Percentiles rank a stretch among this genome's conserved stretches.
These are phyloP conservation scores for Cheumatopsyche charites DNA, from an alignment of 1,140 invertebrate species.

Conservation along the genomic window DNA sequence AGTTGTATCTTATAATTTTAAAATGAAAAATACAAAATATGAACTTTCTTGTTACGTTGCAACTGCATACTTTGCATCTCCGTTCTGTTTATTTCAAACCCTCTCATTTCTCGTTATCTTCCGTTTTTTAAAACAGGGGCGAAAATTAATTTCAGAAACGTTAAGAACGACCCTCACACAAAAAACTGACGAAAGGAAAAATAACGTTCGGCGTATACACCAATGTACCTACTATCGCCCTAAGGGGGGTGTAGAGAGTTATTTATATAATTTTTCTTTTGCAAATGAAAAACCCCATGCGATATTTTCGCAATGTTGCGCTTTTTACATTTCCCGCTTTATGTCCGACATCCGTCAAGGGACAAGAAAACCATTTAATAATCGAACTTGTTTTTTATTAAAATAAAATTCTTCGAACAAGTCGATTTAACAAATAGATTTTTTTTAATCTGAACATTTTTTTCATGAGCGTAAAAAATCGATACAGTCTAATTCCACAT, in stretches of 20 bases:
- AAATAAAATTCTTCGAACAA: too few relatives aligned
- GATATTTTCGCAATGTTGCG: not conserved
- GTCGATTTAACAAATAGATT: too few relatives aligned
- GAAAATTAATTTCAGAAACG: slow-evolving; percentile 26
- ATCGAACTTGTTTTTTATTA: too few relatives aligned
- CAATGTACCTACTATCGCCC: not conserved
- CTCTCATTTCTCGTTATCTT: slow-evolving; percentile 7
- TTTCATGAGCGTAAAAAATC: too few relatives aligned
- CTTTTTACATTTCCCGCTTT: not conserved
- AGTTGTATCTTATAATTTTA: too few relatives aligned
- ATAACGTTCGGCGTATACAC: too few relatives aligned
- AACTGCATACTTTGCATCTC: not conserved
- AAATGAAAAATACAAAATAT: too few relatives aligned
- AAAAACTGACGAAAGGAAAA: not conserved
- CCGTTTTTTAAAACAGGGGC: slow-evolving; percentile 13
- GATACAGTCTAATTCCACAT: too few relatives aligned
- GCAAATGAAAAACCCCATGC: not conserved
- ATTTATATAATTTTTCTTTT: slow-evolving; percentile 21
- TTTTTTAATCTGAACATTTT: too few relatives aligned
- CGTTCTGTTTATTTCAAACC: slow-evolving; percentile 3
- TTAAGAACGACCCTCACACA: not conserved
- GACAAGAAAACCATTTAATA: too few relatives aligned
- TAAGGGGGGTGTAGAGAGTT: not conserved
- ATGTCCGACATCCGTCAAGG: not conserved
- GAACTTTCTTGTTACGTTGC: too few relatives aligned